Conservation (phyloP, 2,888 invertebrate species). For the Dynastes hyllus region DNA sequence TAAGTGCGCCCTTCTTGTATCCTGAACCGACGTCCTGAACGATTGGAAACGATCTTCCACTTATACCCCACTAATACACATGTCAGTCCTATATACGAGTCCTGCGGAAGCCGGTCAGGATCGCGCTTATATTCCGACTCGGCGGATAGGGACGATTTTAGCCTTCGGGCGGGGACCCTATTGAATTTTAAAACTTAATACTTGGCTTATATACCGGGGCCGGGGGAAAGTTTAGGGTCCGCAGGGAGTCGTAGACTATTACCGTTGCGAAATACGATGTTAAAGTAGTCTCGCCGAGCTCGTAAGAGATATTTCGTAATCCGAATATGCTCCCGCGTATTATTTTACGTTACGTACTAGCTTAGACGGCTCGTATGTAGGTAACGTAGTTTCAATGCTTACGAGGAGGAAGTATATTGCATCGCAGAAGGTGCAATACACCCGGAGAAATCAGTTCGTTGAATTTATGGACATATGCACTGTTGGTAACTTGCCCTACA, state of each 20-base stretch:
- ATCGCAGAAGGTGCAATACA: not conserved
- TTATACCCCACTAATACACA: not conserved
- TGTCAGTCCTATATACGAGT: not conserved
- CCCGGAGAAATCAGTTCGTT: not conserved
- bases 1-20: not conserved
- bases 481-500: not conserved
- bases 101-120: not conserved
- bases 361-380: not conserved
- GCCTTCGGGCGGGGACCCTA: constrained; percentile 44
- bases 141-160: constrained; percentile 38
- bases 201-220: constrained; percentile 33
- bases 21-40: not conserved
- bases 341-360: constrained; percentile 25
- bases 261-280: constrained; percentile 45
- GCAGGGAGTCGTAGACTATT: constrained; percentile 47
- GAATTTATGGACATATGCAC: not conserved
- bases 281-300: constrained; percentile 27
- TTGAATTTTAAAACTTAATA: constrained; percentile 59
- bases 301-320: constrained; percentile 44
- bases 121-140: no score
- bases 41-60: not conserved
- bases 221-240: constrained; percentile 38
- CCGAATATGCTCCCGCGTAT: constrained; percentile 40
- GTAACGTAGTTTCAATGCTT: not conserved
- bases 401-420: not conserved